Evolutionary conservation across 2,113 vertebrate genomes (phyloP).

Genomic region (Ciconia boyciana): DNA sequence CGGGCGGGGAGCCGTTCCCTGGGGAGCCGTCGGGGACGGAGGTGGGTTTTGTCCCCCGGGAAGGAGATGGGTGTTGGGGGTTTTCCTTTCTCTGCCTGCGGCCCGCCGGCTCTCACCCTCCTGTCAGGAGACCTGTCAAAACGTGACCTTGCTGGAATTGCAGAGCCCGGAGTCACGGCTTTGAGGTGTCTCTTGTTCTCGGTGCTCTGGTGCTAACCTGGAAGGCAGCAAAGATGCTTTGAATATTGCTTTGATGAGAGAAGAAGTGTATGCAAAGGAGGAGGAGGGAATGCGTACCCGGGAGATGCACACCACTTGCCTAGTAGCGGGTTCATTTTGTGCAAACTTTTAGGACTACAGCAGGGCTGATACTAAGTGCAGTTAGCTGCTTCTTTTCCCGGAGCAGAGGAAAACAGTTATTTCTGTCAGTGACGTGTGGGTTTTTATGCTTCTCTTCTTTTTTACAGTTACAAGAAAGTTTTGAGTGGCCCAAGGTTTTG

Average conservation of each 20-base stretch:
- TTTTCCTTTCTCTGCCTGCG: background rate
- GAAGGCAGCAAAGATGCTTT: background rate
- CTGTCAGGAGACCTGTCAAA: background rate
- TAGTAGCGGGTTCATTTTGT: background rate
- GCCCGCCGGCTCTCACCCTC: background rate
- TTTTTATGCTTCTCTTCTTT: background rate
- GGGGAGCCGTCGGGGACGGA: background rate
- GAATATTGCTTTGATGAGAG: background rate
- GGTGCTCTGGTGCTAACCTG: background rate
- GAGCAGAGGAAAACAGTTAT: background rate
- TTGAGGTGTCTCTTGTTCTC: background rate
- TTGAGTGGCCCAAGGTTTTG: background rate
- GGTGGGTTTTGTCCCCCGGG: background rate
- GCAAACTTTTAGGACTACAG: accelerated
- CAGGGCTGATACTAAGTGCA: accelerated
- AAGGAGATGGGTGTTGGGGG: background rate
- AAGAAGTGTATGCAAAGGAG: background rate
- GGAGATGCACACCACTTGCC: background rate
- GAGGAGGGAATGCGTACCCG: background rate
- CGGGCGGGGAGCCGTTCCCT: too few relatives aligned
- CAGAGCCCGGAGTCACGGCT: background rate
- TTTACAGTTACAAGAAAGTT: background rate
- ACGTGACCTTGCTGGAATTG: background rate
- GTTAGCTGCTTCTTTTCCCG: accelerated
- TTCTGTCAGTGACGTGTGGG: accelerated